Evolutionary conservation across 2,113 vertebrate genomes (phyloP).

Genomic region (Zapus hudsonius): DNA sequence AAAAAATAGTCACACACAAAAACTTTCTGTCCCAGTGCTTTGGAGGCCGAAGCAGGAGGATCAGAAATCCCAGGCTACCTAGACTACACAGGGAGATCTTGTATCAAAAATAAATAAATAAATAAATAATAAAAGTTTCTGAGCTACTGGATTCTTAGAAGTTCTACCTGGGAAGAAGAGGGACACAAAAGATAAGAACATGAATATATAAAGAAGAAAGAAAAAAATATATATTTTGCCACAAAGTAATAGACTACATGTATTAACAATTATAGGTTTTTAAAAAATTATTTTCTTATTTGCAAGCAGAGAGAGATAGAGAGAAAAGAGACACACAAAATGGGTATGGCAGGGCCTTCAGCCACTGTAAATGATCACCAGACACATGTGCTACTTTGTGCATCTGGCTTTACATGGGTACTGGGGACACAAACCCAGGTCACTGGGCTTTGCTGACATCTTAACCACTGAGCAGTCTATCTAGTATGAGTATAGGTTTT

Average conservation of each 20-base stretch:
- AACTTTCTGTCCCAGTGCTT: background rate
- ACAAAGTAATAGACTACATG: background rate
- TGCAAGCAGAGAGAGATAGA: too few species aligned
- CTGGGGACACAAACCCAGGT: too few species aligned
- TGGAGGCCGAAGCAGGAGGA: background rate
- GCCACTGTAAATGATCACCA: too few species aligned
- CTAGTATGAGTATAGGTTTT: too few species aligned
- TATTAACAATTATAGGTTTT: background rate
- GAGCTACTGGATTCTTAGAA: background rate
- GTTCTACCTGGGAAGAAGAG: background rate
- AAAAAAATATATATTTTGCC: too few species aligned
- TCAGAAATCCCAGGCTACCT: background rate
- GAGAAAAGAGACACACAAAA: too few species aligned
- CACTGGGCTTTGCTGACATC: too few species aligned
- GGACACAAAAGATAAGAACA: background rate
- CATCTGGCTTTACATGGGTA: too few species aligned
- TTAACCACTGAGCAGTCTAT: too few species aligned
- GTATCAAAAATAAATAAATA: background rate
- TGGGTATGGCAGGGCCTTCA: too few species aligned
- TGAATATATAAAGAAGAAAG: background rate
- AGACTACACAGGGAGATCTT: background rate
- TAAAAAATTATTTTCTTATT: too few species aligned
- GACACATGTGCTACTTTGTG: too few species aligned
- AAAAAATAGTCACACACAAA: background rate
- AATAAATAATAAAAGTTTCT: conserved; percentile 6